A percentile compares a stretch with the other conserved stretches of the same genome.
These are phyloP conservation scores for Hypothenemus hampei DNA, from an alignment of 1,140 invertebrate genomes.

Conservation along the genomic window DNA sequence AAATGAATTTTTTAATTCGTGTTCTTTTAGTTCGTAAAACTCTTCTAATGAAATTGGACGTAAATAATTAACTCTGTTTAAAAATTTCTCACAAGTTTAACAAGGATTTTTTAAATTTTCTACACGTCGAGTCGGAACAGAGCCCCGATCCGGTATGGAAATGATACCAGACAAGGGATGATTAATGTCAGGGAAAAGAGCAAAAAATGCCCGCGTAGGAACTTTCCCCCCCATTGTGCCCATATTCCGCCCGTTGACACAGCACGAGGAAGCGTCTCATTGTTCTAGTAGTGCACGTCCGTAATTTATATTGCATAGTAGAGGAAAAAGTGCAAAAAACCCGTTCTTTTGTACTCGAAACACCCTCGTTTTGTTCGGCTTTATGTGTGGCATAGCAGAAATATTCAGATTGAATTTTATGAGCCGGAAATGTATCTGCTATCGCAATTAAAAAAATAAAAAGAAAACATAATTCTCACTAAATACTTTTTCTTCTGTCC, in stretches of 20 bases:
- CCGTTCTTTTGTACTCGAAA: constrained; percentile 12
- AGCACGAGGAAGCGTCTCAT: constrained; percentile 20
- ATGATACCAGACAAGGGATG: constrained; percentile 14
- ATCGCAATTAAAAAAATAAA: no score
- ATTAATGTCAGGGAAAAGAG: constrained; percentile 22
- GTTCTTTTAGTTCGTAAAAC: no score
- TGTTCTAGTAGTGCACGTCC: constrained; percentile 26
- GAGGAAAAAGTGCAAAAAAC: constrained; percentile 26
- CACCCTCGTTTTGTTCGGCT: constrained; percentile 7
- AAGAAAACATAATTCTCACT: no score
- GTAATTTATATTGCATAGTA: constrained; percentile 25
- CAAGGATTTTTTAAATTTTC: no score
- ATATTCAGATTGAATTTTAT: no score
- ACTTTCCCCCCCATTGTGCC: constrained; percentile 26
- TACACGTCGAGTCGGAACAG: background rate
- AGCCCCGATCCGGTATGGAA: constrained; percentile 3
- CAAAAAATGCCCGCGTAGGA: constrained; percentile 27
- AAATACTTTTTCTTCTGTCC: no score
- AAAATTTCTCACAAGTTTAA: no score
- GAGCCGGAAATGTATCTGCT: no score
- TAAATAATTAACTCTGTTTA: no score
- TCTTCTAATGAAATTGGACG: no score
- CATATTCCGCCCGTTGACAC: constrained; percentile 12
- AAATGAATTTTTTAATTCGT: no score
- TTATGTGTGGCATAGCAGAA: background rate